Evolutionary conservation across 2,888 invertebrate species (phyloP).

Genomic region (Heteromyza rotundicornis): DNA sequence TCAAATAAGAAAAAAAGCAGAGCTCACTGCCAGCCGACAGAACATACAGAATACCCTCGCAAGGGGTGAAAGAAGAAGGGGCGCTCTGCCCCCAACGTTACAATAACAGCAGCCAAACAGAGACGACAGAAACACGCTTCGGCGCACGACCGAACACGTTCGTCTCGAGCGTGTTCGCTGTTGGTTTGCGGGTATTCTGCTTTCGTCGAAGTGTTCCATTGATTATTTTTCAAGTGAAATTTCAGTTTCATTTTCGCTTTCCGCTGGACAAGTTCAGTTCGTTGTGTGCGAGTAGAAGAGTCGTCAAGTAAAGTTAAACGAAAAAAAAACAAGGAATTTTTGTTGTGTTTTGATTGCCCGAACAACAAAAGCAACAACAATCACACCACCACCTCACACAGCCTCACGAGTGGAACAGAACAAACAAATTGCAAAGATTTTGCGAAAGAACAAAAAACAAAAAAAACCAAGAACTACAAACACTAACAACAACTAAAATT

Average conservation of each 20-base stretch:
- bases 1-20: slow-evolving; percentile 14
- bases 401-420: too few relatives aligned
- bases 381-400: too few relatives aligned
- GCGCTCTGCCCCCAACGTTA: too few relatives aligned
- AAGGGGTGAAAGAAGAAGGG: background rate
- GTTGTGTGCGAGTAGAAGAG: too few relatives aligned
- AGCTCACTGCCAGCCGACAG: background rate
- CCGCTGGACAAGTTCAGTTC: slow-evolving; percentile 50
- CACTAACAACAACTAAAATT: slow-evolving; percentile 15
- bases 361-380: too few relatives aligned
- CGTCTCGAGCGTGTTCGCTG: too few relatives aligned
- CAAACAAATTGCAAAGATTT: too few relatives aligned
- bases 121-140: too few relatives aligned
- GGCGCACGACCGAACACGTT: too few relatives aligned
- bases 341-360: background rate
- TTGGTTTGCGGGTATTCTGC: too few relatives aligned
- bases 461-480: too few relatives aligned
- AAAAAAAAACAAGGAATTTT: slow-evolving; percentile 17
- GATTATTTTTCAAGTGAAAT: slow-evolving; percentile 36
- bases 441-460: too few relatives aligned
- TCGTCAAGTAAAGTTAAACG: slow-evolving; percentile 27
- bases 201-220: slow-evolving; percentile 31
- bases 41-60: slow-evolving; percentile 10
- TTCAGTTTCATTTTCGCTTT: slow-evolving; percentile 63
- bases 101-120: background rate